These are phyloP conservation scores for Notolabrus celidotus DNA, from an alignment of 2,797 vertebrate species.

Conservation along the genomic window DNA sequence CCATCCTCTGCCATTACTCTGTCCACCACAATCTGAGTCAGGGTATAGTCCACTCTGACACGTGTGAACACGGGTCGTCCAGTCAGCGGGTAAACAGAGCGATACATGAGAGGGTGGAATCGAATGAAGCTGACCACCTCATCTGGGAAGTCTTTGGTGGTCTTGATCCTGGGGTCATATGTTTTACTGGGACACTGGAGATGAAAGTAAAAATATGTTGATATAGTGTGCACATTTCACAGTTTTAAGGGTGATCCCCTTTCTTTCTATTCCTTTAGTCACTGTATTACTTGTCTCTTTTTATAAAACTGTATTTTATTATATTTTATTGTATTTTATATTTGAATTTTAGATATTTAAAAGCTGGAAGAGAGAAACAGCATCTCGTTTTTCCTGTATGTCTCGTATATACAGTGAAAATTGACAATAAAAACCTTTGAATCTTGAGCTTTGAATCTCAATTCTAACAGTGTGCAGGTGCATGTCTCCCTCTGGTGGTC, in stretches of 20 bases:
- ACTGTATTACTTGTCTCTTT: neutral
- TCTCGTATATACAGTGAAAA: too few relatives aligned
- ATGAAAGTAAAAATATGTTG: neutral
- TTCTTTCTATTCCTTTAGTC: neutral
- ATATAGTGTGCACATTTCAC: neutral
- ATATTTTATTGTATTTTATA: too few relatives aligned
- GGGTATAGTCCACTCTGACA: slow-evolving; percentile 91
- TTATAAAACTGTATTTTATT: too few relatives aligned
- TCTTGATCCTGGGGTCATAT: slow-evolving; percentile 94
- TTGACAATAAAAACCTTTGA: too few relatives aligned
- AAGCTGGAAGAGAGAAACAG: too few relatives aligned
- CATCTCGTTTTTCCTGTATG: too few relatives aligned
- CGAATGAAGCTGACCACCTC: slow-evolving; percentile 96
- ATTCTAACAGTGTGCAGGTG: slow-evolving; percentile 23
- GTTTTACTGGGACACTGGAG: slow-evolving; percentile 96
- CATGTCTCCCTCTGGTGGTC: slow-evolving; percentile 78
- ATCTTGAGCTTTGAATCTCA: too few relatives aligned
- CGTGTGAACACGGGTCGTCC: slow-evolving; percentile 91
- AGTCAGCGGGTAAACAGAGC: slow-evolving; percentile 86
- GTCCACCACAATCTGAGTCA: slow-evolving; percentile 96
- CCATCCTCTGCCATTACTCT: slow-evolving; percentile 96
- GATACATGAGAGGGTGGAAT: slow-evolving; percentile 93
- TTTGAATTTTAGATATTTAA: too few relatives aligned
- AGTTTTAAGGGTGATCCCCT: neutral
- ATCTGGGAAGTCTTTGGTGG: slow-evolving; percentile 96